Base-by-base conservation (phyloP, 2,797 vertebrate species). In the Pteronotus mesoamericanus region DNA sequence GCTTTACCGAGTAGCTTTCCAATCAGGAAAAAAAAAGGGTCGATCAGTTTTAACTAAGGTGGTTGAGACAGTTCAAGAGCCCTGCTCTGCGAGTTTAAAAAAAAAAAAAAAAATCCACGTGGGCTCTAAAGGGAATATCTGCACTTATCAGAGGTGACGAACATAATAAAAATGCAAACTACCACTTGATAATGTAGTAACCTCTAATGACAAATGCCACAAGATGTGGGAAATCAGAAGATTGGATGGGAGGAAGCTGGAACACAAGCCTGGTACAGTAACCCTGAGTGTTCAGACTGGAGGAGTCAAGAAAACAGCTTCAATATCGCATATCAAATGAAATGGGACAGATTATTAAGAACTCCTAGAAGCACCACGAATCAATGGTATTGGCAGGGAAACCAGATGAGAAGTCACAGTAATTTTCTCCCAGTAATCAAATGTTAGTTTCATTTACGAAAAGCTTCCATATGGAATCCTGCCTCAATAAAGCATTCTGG, bases 391-490 rank as follows among this genome's bases (percentile, higher is more conserved):
- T 88, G 89, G 84, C 74, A 53, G 46, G 34, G 78, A 88, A 95
- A 82, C 32, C 68, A 86, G 94, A 94, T 66, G 80, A 86, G 78
- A 86, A 95, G 93, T 42, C 26, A 19, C 26, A 42, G 72, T 32
- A 18, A 94, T 92, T 94, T 96, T 96, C 95, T 82, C 77, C 87
- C 80, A 39, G 79, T 94, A 93, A 97, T 90, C 96, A 84, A 95
- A 91, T 89, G 87, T 87, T 90, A 34, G 68, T 72, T 92, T 94
- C 95, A 92, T 79, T 92, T 95, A 89, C 92, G 72, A 90, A 90
- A 88, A 64, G 74, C 87, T 97, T 96, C 93, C 89, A 55, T 69
- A 51, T 68, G 68, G 90, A 95, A 85, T 48, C 92, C 18, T 55
- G 87, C 78, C 72, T 95, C 89, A 34, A 74, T 94, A 93, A 95